Evolutionary conservation across 2,113 vertebrate species (phyloP), one percentile per base, ranked within the genome.

Genomic region (Garra rufa): DNA sequence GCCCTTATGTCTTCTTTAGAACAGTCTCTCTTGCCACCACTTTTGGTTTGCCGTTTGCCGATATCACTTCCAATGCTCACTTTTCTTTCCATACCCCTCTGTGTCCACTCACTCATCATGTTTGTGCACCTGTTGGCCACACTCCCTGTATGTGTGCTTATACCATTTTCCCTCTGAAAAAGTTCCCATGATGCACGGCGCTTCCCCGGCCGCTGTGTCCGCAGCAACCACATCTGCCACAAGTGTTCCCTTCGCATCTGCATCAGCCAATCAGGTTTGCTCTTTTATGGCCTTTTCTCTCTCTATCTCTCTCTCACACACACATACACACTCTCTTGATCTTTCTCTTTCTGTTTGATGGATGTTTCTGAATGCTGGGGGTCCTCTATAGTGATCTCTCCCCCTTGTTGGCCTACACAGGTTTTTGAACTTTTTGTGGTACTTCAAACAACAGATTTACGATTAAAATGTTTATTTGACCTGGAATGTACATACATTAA

Each of bases 241-340:
- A 98, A 99, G 96, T 97, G 96, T 97, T 94, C 98, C 98, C 97
- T 99, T 99, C 96, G 97, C 97, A 97, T 96, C 97, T 95, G 97
- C 97, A 96, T 96, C 98, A 96, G 96, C 98, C 97, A 99, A 99
- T 97, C 98, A 99, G 98, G 98, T 99, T 99, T 99, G 98, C 97
- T 96, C 95, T 96, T 96, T 96, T 95, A 95, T 95, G 93, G 78
- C 88, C 93, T 93, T 81, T 93, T 92, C 91, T 87, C 52, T 85
- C 76, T 88, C 19, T 88, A 6, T 87, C 52, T 81, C 6, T 83
- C 77, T 88, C 43, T 83, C 30, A 69, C 94, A 95, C 92, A 93
- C 87, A 95, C 90, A 96, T 93, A 93, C 87, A 94, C 91, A 75
- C 92, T 93, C 90, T 94, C 92, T 95, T 92, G 94, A 92, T 95